A percentile compares a stretch with the other conserved stretches of the same genome.
phyloP scores from a whole-genome alignment of 2,888 invertebrate genomes.

The Vannuccia rotundouncinata region DNA sequence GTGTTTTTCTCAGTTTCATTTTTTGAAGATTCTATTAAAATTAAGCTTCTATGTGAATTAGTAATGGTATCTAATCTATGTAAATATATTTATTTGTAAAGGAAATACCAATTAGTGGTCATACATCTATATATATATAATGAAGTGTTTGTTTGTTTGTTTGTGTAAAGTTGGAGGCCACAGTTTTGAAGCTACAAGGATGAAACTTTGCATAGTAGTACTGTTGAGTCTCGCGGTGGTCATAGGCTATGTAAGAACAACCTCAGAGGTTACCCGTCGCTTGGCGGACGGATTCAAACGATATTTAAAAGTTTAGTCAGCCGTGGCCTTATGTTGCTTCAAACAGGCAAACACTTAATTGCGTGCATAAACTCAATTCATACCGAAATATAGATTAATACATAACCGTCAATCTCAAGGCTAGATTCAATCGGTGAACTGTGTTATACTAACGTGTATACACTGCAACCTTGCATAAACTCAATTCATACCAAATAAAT shows the following conservation, averaged over 20 bases:
- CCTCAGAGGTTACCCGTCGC: not conserved
- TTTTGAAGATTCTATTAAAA: too few relatives aligned
- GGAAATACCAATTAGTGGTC: too few relatives aligned
- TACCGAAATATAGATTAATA: not conserved
- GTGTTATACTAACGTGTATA: not conserved
- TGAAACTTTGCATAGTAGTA: not conserved
- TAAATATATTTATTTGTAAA: too few relatives aligned
- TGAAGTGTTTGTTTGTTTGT: not conserved
- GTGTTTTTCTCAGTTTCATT: too few relatives aligned
- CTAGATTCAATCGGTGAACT: not conserved
- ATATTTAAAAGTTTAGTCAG: not conserved
- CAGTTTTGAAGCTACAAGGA: not conserved
- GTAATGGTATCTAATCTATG: too few relatives aligned
- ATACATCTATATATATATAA: not conserved
- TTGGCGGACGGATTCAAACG: not conserved
- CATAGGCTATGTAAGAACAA: not conserved
- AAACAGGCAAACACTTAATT: not conserved
- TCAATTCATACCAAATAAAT: not conserved
- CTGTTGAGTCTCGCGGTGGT: not conserved
- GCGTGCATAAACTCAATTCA: not conserved
- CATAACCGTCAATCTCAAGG: not conserved
- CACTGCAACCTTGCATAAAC: not conserved
- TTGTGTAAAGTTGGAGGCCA: not conserved
- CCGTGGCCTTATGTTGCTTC: not conserved
- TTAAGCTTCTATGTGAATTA: too few relatives aligned